Base-by-base conservation (phyloP, 2,888 invertebrate genomes). In the Phalera bucephala region DNA sequence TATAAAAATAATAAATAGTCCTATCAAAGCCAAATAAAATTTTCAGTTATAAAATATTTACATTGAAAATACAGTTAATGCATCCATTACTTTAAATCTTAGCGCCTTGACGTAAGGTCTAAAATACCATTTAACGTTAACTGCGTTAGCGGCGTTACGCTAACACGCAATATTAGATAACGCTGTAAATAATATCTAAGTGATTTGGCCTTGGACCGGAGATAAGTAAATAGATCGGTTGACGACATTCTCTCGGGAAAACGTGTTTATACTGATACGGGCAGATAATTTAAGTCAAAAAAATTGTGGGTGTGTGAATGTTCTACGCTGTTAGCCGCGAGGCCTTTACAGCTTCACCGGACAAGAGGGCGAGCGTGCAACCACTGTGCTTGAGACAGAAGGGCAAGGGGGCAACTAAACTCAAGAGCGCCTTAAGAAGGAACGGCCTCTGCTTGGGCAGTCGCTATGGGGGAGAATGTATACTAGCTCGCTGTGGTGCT, bases 151-250 rank as follows among this genome's bases (percentile, higher is more conserved):
- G 3, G 14, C 32, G 33, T 32, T 31, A 45, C 30, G 45, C 30
- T 49, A 54, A 46, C 43, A 48, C 38, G 42, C 31, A 52, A 35
- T 52, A 48, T 63, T 61, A 62, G 66, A 72, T 72, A 75, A 69
- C 57, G 48, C 45, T 50, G 62, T 68, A 68, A 71, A 70, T 65
- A 72, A 54, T 65, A 72, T 71, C 67, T 73, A 74, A 74, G 56
- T 57, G 64, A 63, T 72, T 64, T 68, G 58, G 51, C 81, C 81
- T 80, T 73, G 74, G 40, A 49, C 47, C 34, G 34, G 43, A 68
- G 76, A 79, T 75, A 78, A 69, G 62, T 59, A 52, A 69, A 71
- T 56, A 63, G 52, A 57, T 58, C 38, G 42, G 42, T 51, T 42
- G 38, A 45, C 38, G 29, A 52, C 40, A 52, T 31, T 47, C 20